phyloP scores from a whole-genome alignment of 92 coral and sea anemone genomes.

The Porites rus region DNA sequence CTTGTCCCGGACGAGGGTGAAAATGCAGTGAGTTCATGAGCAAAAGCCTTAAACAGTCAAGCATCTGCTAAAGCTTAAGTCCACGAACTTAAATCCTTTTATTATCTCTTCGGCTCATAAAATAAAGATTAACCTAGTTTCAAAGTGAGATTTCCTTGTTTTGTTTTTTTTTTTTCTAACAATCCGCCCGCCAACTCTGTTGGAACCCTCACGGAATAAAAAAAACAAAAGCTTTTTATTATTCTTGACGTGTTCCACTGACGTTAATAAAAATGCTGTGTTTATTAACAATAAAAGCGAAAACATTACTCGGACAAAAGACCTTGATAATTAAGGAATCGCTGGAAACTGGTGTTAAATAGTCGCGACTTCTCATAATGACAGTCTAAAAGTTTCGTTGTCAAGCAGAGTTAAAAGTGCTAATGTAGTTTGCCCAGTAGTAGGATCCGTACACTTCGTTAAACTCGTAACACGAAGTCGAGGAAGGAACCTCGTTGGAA shows the following conservation, averaged over 20 bases:
- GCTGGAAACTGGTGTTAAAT: slow-evolving; percentile 10
- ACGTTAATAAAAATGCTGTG: slow-evolving; percentile 38
- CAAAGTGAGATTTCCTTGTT: not conserved
- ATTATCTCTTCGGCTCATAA: not conserved
- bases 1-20: not conserved
- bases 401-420: not conserved
- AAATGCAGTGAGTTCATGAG: not conserved
- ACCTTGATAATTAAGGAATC: slow-evolving; percentile 23
- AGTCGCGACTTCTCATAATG: not conserved
- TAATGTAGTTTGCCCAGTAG: too few species aligned
- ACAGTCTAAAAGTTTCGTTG: not conserved
- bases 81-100: not conserved
- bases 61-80: not conserved
- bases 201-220: slow-evolving; percentile 21
- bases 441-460: not conserved
- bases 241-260: slow-evolving; percentile 19
- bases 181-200: slow-evolving; percentile 7
- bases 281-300: slow-evolving; percentile 30
- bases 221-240: slow-evolving; percentile 41
- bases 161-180: not conserved
- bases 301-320: slow-evolving; percentile 33
- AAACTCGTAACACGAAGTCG: not conserved
- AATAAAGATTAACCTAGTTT: not conserved
- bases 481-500: not conserved
- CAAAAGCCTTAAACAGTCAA: not conserved